These are phyloP conservation scores for Polyommatus iphigenia DNA, from an alignment of 2,888 invertebrate species.

Conservation along the genomic window DNA sequence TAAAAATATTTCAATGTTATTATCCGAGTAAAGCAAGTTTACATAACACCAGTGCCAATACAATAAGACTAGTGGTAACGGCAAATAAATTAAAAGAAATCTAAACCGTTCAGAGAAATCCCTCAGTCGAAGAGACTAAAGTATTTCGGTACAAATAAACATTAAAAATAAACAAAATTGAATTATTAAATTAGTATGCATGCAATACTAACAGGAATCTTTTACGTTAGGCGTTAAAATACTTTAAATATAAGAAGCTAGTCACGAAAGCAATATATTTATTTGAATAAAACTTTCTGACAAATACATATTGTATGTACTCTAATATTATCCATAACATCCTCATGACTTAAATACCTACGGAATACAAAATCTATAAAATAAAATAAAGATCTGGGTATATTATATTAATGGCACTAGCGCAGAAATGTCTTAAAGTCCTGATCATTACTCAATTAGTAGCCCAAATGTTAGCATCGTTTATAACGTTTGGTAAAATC, in stretches of 20 bases:
- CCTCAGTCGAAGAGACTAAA: constrained; percentile 51
- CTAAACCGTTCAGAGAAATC: constrained; percentile 57
- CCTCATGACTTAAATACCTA: constrained; percentile 50
- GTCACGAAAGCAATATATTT: constrained; percentile 64
- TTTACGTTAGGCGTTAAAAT: constrained; percentile 57
- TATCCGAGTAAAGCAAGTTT: constrained; percentile 40
- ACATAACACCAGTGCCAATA: constrained; percentile 77
- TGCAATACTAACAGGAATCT: constrained; percentile 64
- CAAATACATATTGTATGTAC: constrained; percentile 33
- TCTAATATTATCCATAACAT: constrained; percentile 70
- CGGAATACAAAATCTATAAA: constrained; percentile 39
- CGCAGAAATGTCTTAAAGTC: constrained; percentile 42
- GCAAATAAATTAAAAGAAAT: constrained; percentile 60
- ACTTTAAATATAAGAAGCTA: constrained; percentile 63
- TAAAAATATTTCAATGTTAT: constrained; percentile 49
- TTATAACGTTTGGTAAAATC: constrained; percentile 41
- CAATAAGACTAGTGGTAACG: constrained; percentile 77
- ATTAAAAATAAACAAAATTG: constrained; percentile 53
- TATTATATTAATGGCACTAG: constrained; percentile 63
- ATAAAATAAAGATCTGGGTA: constrained; percentile 29
- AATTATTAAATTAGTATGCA: constrained; percentile 50
- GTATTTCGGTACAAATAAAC: constrained; percentile 52
- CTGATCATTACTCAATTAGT: constrained; percentile 41
- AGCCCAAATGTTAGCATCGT: constrained; percentile 59
- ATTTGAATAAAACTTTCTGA: constrained; percentile 39